Base-by-base conservation (phyloP, 1,140 invertebrate genomes). In the Dendroctonus ponderosae region DNA sequence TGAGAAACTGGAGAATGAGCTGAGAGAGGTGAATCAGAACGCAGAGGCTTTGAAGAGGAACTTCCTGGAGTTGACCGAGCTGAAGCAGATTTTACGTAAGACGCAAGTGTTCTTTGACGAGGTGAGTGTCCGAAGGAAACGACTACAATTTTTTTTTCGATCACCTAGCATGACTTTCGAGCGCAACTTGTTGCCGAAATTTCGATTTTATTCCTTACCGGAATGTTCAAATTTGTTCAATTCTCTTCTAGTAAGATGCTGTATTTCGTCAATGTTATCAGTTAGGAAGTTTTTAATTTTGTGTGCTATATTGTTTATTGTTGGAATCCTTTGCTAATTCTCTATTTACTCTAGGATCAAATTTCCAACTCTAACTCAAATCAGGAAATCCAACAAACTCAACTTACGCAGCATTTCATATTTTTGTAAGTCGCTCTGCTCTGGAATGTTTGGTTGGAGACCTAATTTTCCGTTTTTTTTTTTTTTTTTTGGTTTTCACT, bases 61-160 rank as follows among this genome's bases (percentile, higher is more conserved):
- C 76, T 98, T 91, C 76, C 83, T 98, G 59, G 97, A 99, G 81
- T 81, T 99, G 41, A 97, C 94, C 0, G 97, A 99, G 79, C 82
- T 98, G 54, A 97, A 96, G 77, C 94, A 98, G 77, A 97, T 98
- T 72, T 82, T 99, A 54, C 85, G 91, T 69, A 98, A 98, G 81
- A 98, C 97, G 15, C 95, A 99, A 85, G 89, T 91, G 44, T 99
- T 99, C 82, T 99, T 99, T 78, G 92, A 96, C 73, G 96, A 98
- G 90, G 96, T 98, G 87, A 86, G 86, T 82, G 64, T 62, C 40
- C 11, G 50, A 48, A 48, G 9, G 7, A 11, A 26, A 26, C 11
- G 26, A 26, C 26, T 26, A 26, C 26, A 26, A 26, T 56, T 41
- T 14, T 50, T 62, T 38, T 43, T 37, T 7, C 64, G 63, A 60